phyloP scores from a whole-genome alignment of 2,797 vertebrate species.

The Pseudochaenichthys georgianus region DNA sequence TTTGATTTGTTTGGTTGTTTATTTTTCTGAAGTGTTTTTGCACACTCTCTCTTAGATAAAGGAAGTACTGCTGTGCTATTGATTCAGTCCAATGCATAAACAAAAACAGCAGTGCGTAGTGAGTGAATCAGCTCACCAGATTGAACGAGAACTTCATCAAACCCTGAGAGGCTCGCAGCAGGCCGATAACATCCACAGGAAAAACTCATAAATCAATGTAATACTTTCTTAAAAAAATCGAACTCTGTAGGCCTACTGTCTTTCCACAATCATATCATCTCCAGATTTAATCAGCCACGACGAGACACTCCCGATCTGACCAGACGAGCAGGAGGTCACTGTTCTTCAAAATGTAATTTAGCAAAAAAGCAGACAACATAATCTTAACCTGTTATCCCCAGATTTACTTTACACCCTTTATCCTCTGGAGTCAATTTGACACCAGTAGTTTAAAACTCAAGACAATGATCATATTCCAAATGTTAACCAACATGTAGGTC shows the following conservation, averaged over 20 bases:
- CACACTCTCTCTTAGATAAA: background rate
- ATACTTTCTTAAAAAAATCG: background rate
- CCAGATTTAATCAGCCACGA: slow-evolving; percentile 7
- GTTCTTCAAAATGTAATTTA: slow-evolving; percentile 42
- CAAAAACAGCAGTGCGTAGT: background rate
- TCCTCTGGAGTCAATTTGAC: too few relatives aligned
- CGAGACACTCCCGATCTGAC: slow-evolving; percentile 24
- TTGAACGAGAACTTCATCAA: slow-evolving; percentile 1
- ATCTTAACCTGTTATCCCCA: background rate
- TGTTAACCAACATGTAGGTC: too few relatives aligned
- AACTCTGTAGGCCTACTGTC: background rate
- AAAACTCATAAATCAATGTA: background rate
- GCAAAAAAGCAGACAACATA: slow-evolving; percentile 17
- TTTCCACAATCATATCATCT: slow-evolving; percentile 11
- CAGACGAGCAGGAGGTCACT: slow-evolving; percentile 21
- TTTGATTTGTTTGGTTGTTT: slow-evolving; percentile 11
- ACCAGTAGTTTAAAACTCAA: too few relatives aligned
- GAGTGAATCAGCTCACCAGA: background rate
- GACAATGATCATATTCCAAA: too few relatives aligned
- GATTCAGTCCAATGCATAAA: slow-evolving; percentile 20
- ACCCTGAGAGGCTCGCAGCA: too few relatives aligned
- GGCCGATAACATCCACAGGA: background rate
- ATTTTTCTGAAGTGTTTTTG: slow-evolving; percentile 9
- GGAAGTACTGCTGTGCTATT: slow-evolving; percentile 14
- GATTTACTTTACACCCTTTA: too few relatives aligned